Conservation (phyloP, 2,888 invertebrate species). For the Mamestra brassicae region DNA sequence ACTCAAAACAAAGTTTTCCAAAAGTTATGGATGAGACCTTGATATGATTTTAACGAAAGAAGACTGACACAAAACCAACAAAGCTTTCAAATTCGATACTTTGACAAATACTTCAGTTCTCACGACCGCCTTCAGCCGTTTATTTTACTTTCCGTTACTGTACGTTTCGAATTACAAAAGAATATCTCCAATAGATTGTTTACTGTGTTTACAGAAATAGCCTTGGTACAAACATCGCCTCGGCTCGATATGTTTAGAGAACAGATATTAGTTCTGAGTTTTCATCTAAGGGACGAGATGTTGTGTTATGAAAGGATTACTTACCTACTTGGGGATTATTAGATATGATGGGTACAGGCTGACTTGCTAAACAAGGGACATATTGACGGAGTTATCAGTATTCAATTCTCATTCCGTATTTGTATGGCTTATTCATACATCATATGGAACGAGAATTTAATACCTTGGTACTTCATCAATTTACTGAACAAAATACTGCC, state of each 20-base stretch:
- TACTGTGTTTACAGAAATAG: constrained; percentile 58
- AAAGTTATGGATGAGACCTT: constrained; percentile 15
- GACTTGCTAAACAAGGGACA: background rate
- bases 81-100: constrained; percentile 62
- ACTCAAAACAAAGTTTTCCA: constrained; percentile 1
- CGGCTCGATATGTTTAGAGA: constrained; percentile 43
- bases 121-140: constrained; percentile 43
- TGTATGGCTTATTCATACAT: background rate
- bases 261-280: constrained; percentile 24
- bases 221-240: constrained; percentile 41
- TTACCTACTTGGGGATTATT: constrained; percentile 3
- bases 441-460: background rate
- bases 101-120: constrained; percentile 56
- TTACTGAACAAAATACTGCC: background rate
- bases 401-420: background rate
- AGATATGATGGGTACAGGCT: constrained; percentile 1
- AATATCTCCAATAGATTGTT: constrained; percentile 57
- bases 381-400: background rate
- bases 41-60: constrained; percentile 28
- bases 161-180: constrained; percentile 65
- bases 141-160: constrained; percentile 59
- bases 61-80: constrained; percentile 51
- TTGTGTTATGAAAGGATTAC: constrained; percentile 11
- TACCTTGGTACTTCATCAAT: background rate
- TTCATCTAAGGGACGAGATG: background rate